phyloP scores from a whole-genome alignment of 2,797 vertebrate species.

The Acropternis orthonyx region DNA sequence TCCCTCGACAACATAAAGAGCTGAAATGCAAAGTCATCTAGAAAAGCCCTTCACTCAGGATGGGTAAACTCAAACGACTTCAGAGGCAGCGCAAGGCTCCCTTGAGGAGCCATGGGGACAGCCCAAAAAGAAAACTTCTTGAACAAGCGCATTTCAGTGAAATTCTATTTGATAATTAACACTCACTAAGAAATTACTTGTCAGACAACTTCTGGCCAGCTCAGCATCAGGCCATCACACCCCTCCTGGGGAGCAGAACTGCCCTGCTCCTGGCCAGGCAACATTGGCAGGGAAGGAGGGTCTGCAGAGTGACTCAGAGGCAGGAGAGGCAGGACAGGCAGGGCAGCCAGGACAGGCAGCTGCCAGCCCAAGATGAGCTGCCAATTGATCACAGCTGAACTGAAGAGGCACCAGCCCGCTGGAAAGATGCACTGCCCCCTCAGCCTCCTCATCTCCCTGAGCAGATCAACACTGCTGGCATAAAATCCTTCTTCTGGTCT shows the following conservation, averaged over 20 bases:
- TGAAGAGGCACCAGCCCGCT: not conserved
- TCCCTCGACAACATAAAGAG: not conserved
- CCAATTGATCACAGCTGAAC: not conserved
- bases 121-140: not conserved
- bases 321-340: not conserved
- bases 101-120: not conserved
- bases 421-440: not conserved
- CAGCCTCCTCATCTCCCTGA: not conserved
- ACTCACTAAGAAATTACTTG: not conserved
- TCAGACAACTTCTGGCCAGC: not conserved
- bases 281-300: rapidly evolving
- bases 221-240: not conserved
- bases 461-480: not conserved
- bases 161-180: not conserved
- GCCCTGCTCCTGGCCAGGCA: not conserved
- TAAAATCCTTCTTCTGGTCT: not conserved
- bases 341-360: not conserved
- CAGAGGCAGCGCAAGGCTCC: rapidly evolving
- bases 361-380: not conserved
- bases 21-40: not conserved
- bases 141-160: not conserved
- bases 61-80: not conserved
- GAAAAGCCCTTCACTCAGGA: not conserved
- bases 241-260: not conserved
- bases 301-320: not conserved